These are phyloP conservation scores for Oligia fasciuncula DNA, from an alignment of 2,888 invertebrate species.

Conservation along the genomic window DNA sequence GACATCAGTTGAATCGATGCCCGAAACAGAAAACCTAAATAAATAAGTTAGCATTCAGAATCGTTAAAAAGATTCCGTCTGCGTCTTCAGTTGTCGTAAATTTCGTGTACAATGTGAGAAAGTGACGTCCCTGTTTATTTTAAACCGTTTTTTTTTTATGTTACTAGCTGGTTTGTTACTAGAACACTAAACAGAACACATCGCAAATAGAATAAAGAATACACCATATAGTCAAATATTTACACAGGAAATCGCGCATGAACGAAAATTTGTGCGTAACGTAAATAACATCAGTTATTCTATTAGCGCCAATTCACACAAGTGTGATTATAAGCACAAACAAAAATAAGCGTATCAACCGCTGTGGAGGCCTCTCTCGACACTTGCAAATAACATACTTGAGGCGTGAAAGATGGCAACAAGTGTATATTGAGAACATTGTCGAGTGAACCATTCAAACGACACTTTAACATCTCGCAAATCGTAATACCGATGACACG, in stretches of 20 bases:
- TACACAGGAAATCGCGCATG: slow-evolving; percentile 39
- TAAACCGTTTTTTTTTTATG: slow-evolving; percentile 38
- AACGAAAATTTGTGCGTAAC: slow-evolving; percentile 59
- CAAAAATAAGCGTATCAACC: slow-evolving; percentile 46
- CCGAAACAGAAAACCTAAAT: slow-evolving; percentile 56
- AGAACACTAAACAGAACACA: slow-evolving; percentile 53
- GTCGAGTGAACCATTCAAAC: slow-evolving; percentile 57
- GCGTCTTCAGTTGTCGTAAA: slow-evolving; percentile 53
- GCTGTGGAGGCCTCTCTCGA: slow-evolving; percentile 39
- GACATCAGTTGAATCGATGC: slow-evolving; percentile 35
- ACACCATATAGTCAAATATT: slow-evolving; percentile 54
- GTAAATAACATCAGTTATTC: slow-evolving; percentile 60
- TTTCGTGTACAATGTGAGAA: slow-evolving; percentile 38
- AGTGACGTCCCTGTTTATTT: slow-evolving; percentile 54
- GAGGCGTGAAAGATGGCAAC: slow-evolving; percentile 49
- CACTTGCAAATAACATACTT: slow-evolving; percentile 42
- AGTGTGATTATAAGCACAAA: slow-evolving; percentile 58
- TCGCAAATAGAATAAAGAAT: slow-evolving; percentile 47
- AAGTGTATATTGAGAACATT: slow-evolving; percentile 53
- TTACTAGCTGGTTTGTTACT: slow-evolving; percentile 36
- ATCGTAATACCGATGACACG: slow-evolving; percentile 64
- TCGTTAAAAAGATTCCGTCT: slow-evolving; percentile 42
- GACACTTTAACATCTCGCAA: slow-evolving; percentile 47
- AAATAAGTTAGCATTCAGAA: slow-evolving; percentile 52
- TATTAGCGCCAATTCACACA: slow-evolving; percentile 70